These are phyloP conservation scores for Cylas formicarius DNA, from an alignment of 1,140 invertebrate species.

Conservation along the genomic window DNA sequence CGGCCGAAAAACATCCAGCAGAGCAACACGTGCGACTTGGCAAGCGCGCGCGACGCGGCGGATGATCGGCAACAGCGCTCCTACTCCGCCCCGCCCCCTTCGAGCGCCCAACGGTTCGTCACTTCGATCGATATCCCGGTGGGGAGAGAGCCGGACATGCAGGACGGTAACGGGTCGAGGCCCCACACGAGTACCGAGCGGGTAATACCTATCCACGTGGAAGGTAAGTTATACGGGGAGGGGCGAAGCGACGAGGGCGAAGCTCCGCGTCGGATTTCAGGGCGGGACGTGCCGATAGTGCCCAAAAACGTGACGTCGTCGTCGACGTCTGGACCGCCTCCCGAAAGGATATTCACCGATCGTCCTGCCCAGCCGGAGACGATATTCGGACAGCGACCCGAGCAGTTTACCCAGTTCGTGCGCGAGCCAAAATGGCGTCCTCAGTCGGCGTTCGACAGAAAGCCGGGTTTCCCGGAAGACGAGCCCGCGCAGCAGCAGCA, in stretches of 20 bases:
- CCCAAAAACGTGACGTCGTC: conserved; percentile 45
- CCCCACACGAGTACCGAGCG: conserved; percentile 50
- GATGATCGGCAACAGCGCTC: conserved; percentile 55
- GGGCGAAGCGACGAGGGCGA: too few relatives aligned
- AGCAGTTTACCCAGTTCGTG: conserved; percentile 30
- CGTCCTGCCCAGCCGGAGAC: conserved; percentile 28
- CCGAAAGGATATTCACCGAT: conserved; percentile 19
- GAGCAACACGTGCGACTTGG: conserved; percentile 70
- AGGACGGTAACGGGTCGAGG: conserved; percentile 36
- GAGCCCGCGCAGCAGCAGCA: conserved; percentile 25
- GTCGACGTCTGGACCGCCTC: conserved; percentile 23
- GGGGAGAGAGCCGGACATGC: conserved; percentile 33
- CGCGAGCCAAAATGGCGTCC: conserved; percentile 11
- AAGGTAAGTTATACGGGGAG: conserved; percentile 52
- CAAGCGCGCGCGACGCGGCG: conserved; percentile 52
- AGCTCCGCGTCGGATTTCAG: conserved; percentile 1
- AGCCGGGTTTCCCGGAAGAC: conserved; percentile 18
- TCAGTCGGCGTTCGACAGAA: conserved; percentile 7
- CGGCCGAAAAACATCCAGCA: conserved; percentile 51
- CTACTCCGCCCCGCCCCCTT: conserved; percentile 59
- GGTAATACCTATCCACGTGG: conserved; percentile 82
- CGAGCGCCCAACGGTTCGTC: conserved; percentile 43
- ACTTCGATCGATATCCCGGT: conserved; percentile 53
- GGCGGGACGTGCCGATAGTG: conserved; percentile 62
- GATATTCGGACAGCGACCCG: conserved; percentile 31